phyloP scores from a whole-genome alignment of 64 coral and sea anemone genomes.

The Platygyra sinensis region DNA sequence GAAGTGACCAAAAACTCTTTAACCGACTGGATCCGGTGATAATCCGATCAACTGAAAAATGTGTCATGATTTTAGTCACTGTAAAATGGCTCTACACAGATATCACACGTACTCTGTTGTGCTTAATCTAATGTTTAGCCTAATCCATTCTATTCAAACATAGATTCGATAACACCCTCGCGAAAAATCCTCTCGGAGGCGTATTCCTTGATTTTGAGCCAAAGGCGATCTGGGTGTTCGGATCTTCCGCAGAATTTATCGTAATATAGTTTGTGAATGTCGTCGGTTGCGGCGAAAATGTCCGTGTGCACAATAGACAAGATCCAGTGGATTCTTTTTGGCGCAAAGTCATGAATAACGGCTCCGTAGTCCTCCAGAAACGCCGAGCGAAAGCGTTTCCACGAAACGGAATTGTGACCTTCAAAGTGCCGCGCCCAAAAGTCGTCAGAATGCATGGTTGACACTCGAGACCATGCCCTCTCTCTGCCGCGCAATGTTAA shows the following conservation, averaged over 20 bases:
- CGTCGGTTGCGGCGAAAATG: slow-evolving; percentile 51
- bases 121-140: not conserved
- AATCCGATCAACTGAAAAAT: no score
- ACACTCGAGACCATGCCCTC: not conserved
- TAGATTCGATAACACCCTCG: slow-evolving; percentile 70
- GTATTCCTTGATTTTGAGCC: slow-evolving; percentile 67
- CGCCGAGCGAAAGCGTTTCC: slow-evolving; percentile 63
- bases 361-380: slow-evolving; percentile 74
- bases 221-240: slow-evolving; percentile 59
- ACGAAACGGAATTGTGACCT: slow-evolving; percentile 32
- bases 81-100: no score
- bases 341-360: slow-evolving; percentile 65
- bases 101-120: not conserved
- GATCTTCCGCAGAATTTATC: slow-evolving; percentile 61
- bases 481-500: not conserved
- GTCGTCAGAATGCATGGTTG: slow-evolving; percentile 32
- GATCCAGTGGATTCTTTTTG: slow-evolving; percentile 66
- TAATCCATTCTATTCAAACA: slow-evolving; percentile 60
- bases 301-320: slow-evolving; percentile 63
- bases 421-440: slow-evolving; percentile 70
- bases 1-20: no score
- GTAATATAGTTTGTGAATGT: slow-evolving; percentile 62
- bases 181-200: slow-evolving; percentile 71
- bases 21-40: no score
- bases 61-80: no score